These are phyloP conservation scores for Acrossocheilus fasciatus DNA, from an alignment of 2,797 vertebrate genomes.

Conservation along the genomic window DNA sequence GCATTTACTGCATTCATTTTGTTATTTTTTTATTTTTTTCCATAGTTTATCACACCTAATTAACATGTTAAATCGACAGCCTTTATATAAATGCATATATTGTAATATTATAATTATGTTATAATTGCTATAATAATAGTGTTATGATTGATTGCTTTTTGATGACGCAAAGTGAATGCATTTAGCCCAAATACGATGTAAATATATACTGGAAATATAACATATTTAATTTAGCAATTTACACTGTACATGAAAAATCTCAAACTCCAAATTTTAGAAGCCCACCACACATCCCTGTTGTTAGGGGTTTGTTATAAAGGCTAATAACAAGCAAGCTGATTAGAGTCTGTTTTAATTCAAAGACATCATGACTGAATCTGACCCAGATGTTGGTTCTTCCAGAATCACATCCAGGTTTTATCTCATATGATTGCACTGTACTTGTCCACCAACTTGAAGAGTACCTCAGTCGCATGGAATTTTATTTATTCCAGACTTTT, in stretches of 20 bases:
- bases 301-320: not conserved
- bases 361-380: slow-evolving; percentile 3
- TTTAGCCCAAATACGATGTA: not conserved
- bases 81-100: not conserved
- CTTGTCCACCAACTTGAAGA: not conserved
- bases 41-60: not conserved
- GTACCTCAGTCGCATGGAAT: not conserved
- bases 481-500: slow-evolving; percentile 31
- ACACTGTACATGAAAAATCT: not conserved
- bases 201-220: not conserved
- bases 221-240: not conserved
- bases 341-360: slow-evolving; percentile 1
- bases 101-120: not conserved
- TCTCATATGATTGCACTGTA: not conserved
- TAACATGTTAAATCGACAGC: not conserved
- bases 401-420: not conserved
- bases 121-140: no score
- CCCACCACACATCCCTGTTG: not conserved
- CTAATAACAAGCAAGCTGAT: not conserved
- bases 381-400: slow-evolving; percentile 19
- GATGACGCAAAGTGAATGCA: not conserved
- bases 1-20: no score
- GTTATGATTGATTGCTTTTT: no score
- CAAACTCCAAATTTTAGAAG: not conserved
- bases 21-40: not conserved